Base-by-base conservation (phyloP, 2,888 invertebrate species). In the Crossocerus cetratus region DNA sequence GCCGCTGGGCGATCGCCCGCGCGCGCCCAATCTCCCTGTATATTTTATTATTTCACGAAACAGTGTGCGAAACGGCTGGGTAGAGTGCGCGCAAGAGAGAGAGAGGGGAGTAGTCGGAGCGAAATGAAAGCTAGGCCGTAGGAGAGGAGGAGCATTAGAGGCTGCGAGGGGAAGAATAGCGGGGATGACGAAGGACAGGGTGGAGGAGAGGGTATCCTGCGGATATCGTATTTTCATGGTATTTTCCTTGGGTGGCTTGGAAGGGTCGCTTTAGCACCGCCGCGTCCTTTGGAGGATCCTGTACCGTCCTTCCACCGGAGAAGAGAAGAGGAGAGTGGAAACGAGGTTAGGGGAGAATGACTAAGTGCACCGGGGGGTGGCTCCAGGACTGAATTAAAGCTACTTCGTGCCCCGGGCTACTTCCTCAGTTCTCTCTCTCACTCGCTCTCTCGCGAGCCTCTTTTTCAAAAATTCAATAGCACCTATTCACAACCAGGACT, bases 281-380 rank as follows among this genome's bases (percentile, higher is more conserved):
- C 55, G 23, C 54, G 32, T 49, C 66, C 69, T 77, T 78, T 79
- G 76, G 54, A 74, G 43, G 78, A 74, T 74, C 80, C 78, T 74
- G 81, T 84, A 81, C 73, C 76, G 65, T 74, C 69, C 49, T 49
- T 16, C 5, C 5, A 32, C 1, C 32, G 32, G 32, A 32, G 32
- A 32, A 32, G 32, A 32, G 32, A 32, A 11, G 64, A 23, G 75
- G 72, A 67, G 73, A 77, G 76, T 57, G 65, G 78, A 78, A 83
- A 84, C 78, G 80, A 81, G 83, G 83, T 84, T 83, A 83, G 83
- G 84, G 83, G 80, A 84, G 83, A 79, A 84, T 84, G 83, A 85
- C 85, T 85, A 85, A 84, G 81, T 82, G 76, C 77, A 70, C 22
- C 62, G 57, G 69, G 69, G 58, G 45, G 63, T 54, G 72, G 70